Conservation (phyloP, 2,888 invertebrate species). For the Atrina japonica region DNA sequence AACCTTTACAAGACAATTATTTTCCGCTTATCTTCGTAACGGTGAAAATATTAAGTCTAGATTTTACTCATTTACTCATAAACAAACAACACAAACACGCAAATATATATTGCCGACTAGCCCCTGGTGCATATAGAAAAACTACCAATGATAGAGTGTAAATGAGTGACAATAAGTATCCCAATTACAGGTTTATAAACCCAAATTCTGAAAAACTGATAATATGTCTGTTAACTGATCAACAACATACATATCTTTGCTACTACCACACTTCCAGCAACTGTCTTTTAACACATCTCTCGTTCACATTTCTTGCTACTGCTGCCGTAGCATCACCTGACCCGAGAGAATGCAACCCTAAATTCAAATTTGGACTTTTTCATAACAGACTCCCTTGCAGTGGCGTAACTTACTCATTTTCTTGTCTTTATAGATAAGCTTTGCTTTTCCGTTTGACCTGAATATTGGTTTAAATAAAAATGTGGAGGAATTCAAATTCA, state of each 20-base stretch:
- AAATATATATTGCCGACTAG: too few relatives aligned
- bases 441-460: neutral
- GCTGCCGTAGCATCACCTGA: slow-evolving; percentile 1
- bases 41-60: too few relatives aligned
- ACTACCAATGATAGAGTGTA: too few relatives aligned
- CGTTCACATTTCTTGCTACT: neutral
- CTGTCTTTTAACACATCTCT: slow-evolving; percentile 15
- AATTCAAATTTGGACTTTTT: neutral
- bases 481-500: neutral
- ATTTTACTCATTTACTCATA: too few relatives aligned
- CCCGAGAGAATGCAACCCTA: slow-evolving; percentile 12
- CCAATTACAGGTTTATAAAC: too few relatives aligned
- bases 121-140: too few relatives aligned
- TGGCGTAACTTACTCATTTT: slow-evolving; percentile 11
- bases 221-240: neutral
- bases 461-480: slow-evolving; percentile 15
- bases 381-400: neutral
- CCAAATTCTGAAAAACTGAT: neutral
- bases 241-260: slow-evolving; percentile 2
- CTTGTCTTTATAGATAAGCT: too few relatives aligned
- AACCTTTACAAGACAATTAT: too few relatives aligned
- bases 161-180: too few relatives aligned
- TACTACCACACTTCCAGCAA: slow-evolving; percentile 4
- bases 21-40: too few relatives aligned
- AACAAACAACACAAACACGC: too few relatives aligned